Evolutionary conservation across 2,797 vertebrate genomes (phyloP).

Genomic region (Heterohyrax brucei): DNA sequence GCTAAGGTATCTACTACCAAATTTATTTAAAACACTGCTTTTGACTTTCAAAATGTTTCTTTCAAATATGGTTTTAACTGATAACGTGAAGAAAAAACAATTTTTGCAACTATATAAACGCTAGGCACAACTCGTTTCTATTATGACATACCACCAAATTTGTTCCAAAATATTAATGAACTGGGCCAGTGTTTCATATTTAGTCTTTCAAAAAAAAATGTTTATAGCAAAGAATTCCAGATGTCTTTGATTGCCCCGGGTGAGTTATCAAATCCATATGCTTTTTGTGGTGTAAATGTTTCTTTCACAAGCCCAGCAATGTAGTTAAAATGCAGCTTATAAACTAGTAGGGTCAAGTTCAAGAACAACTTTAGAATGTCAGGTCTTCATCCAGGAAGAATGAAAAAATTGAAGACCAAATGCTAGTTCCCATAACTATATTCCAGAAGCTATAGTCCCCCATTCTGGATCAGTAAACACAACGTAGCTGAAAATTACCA

Average conservation of each 20-base stretch:
- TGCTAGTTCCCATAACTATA: constrained; percentile 30
- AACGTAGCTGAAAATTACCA: constrained; percentile 12
- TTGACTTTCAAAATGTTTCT: constrained; percentile 69
- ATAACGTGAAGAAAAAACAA: constrained; percentile 53
- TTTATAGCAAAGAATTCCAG: constrained; percentile 68
- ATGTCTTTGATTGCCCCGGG: constrained; percentile 74
- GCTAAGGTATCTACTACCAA: constrained; percentile 36
- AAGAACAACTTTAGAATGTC: constrained; percentile 67
- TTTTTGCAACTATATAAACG: constrained; percentile 68
- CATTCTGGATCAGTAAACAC: neutral
- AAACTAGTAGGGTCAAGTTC: constrained; percentile 67
- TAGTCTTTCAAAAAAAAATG: constrained; percentile 78
- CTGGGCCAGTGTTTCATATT: constrained; percentile 75
- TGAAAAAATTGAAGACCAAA: constrained; percentile 53
- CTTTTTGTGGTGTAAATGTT: constrained; percentile 60
- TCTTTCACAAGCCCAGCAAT: constrained; percentile 42
- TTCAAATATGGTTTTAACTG: constrained; percentile 76
- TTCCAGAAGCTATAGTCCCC: neutral
- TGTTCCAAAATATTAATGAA: constrained; percentile 73
- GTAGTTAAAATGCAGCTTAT: constrained; percentile 53
- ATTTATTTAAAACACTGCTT: constrained; percentile 71
- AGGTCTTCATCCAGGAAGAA: constrained; percentile 43
- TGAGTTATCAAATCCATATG: constrained; percentile 83
- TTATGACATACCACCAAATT: constrained; percentile 73
- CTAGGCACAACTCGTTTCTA: constrained; percentile 24